These are phyloP conservation scores for Sternarchorhynchus goeldii DNA, from an alignment of 2,797 vertebrate species.

Conservation along the genomic window DNA sequence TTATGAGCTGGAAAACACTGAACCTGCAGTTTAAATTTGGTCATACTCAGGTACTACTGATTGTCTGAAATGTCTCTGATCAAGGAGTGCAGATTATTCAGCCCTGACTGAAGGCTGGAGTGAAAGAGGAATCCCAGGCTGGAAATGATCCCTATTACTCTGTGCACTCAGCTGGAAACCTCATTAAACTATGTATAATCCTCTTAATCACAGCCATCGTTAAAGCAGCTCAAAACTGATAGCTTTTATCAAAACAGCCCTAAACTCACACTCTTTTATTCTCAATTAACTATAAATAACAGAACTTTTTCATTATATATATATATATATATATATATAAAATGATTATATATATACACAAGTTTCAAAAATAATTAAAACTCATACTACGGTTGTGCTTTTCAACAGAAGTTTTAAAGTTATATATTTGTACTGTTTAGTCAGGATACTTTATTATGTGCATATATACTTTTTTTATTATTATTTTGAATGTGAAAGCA, in stretches of 20 bases:
- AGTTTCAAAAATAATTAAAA: constrained; percentile 1
- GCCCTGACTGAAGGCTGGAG: constrained; percentile 69
- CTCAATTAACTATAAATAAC: constrained; percentile 63
- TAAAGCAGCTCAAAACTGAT: constrained; percentile 69
- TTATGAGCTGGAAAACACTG: constrained; percentile 30
- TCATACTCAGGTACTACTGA: constrained; percentile 33
- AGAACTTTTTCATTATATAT: constrained; percentile 42
- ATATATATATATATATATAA: constrained; percentile 5
- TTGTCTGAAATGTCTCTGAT: constrained; percentile 39
- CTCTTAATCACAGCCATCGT: constrained; percentile 94
- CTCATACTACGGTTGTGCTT: neutral
- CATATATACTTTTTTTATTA: neutral
- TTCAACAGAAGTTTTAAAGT: too few species aligned
- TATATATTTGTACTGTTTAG: too few species aligned
- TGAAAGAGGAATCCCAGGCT: constrained; percentile 72
- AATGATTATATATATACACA: too few species aligned
- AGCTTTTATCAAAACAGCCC: constrained; percentile 68
- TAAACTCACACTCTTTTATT: constrained; percentile 58
- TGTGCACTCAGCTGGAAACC: constrained; percentile 89
- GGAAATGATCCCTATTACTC: constrained; percentile 82
- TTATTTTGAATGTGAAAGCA: neutral
- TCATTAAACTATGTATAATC: constrained; percentile 94
- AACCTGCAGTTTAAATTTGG: constrained; percentile 28
- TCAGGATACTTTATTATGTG: too few species aligned
- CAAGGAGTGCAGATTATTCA: constrained; percentile 36